Percentiles rank a stretch among this genome's conserved stretches.
Evolutionary conservation across 2,888 invertebrate genomes (phyloP).

Genomic region (Chrysolina americana): DNA sequence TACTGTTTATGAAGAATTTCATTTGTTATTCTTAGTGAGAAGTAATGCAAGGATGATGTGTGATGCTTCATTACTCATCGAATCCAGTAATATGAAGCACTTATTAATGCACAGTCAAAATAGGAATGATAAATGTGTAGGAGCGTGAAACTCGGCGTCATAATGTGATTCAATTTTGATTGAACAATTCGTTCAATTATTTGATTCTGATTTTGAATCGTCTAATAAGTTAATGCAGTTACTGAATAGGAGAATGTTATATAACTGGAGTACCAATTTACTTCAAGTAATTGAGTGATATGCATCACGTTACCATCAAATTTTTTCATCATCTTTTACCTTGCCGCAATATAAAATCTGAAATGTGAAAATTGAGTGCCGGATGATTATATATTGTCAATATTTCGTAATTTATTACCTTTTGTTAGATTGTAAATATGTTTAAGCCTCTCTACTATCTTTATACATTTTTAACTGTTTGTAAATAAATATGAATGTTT

Average conservation of each 20-base stretch:
- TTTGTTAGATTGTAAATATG: constrained; percentile 14
- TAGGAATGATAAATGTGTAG: constrained; percentile 41
- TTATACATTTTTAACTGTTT: constrained; percentile 27
- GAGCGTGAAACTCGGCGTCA: constrained; percentile 20
- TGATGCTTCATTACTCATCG: constrained; percentile 77
- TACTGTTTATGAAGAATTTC: constrained; percentile 85
- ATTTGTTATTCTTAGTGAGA: constrained; percentile 86
- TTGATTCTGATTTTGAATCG: background rate
- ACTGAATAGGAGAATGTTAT: background rate
- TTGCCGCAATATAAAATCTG: constrained; percentile 5
- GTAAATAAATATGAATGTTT: constrained; percentile 36
- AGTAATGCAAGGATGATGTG: constrained; percentile 88
- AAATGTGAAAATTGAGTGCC: constrained; percentile 8
- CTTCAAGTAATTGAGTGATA: background rate
- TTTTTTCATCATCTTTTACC: background rate
- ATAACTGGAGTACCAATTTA: background rate
- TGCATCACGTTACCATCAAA: constrained; percentile 14
- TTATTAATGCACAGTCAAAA: constrained; percentile 29
- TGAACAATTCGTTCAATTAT: background rate
- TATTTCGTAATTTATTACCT: constrained; percentile 13
- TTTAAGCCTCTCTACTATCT: constrained; percentile 12
- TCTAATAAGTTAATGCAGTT: background rate
- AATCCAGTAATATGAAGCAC: constrained; percentile 65
- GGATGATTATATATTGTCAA: background rate
- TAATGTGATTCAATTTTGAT: background rate